A percentile compares a stretch with the other conserved stretches of the same genome.
Conservation (phyloP, 2,888 invertebrate species). For the Apamea sordens region DNA sequence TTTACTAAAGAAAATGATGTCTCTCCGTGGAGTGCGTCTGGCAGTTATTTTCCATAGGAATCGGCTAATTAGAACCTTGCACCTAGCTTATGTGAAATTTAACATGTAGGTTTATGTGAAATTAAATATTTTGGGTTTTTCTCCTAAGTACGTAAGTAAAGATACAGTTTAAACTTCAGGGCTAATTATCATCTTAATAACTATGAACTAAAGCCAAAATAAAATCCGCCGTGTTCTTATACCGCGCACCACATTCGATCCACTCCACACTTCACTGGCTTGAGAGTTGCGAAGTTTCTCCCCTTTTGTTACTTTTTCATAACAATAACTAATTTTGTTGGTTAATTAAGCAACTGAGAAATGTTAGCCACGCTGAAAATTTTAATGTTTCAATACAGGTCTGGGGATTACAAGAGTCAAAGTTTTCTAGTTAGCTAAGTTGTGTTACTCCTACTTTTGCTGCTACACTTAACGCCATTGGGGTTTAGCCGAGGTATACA, state of each 20-base stretch:
- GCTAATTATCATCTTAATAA: not conserved
- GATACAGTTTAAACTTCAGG: not conserved
- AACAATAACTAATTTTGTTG: slow-evolving; percentile 84
- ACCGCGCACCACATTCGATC: slow-evolving; percentile 44
- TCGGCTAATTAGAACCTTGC: not conserved
- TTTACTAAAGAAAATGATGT: no score
- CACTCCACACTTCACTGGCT: slow-evolving; percentile 70
- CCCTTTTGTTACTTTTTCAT: slow-evolving; percentile 81
- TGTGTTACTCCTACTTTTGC: slow-evolving; percentile 55
- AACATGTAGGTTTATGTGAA: not conserved
- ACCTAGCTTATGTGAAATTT: not conserved
- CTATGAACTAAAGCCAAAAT: not conserved
- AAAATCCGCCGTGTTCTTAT: slow-evolving; percentile 41
- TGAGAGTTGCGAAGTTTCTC: slow-evolving; percentile 74
- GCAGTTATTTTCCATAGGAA: not conserved
- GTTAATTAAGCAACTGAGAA: slow-evolving; percentile 82
- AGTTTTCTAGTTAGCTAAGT: slow-evolving; percentile 63
- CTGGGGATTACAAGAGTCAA: slow-evolving; percentile 69
- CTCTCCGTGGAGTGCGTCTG: not conserved
- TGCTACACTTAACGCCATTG: slow-evolving; percentile 56
- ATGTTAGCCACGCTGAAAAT: slow-evolving; percentile 73
- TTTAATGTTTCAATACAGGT: slow-evolving; percentile 74
- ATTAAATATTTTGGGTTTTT: not conserved
- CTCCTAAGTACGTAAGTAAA: no score
- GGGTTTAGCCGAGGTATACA: slow-evolving; percentile 44